Base-by-base conservation (phyloP, 1,140 invertebrate genomes). In the Antheraea mylitta region DNA sequence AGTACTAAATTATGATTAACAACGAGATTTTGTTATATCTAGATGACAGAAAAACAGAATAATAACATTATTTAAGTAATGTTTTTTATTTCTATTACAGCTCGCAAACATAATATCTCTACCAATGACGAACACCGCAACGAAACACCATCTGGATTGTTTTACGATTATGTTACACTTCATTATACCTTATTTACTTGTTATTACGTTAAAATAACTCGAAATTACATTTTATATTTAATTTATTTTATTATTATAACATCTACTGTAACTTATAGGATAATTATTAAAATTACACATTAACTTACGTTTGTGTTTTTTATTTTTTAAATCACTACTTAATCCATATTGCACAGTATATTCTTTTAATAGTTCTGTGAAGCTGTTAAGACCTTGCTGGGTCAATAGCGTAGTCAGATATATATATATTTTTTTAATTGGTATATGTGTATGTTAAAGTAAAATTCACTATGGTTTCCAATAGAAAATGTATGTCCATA, bases 81-180 rank as follows among this genome's bases (percentile, higher is more conserved):
- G 60, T 13, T 11, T 67, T 8, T 60, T 68, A 67, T 68, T 70
- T 72, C 73, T 76, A 13, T 89, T 86, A 65, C 85, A 89, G 86
- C 38, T 87, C 6, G 68, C 78, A 18, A 89, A 89, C 36, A 81
- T 86, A 16, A 77, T 89, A 59, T 80, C 75, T 0, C 22, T 86
- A 10, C 84, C 84, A 6, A 59, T 80, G 66, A 74, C 71, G 37
- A 81, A 79, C 61, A 22, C 58, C 5, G 70, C 19, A 65, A 53
- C 5, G 18, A 66, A 19, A 64, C 5, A 5, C 42, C 16, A 38
- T 22, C 59, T 19, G 22, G 18, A 59, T 42, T 16, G 22, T 4
- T 30, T 37, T 18, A 37, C 53, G 5, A 19, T 37, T 61, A 45
- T 61, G 13, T 18, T 53, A 16, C 61, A 42, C 45, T 30, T 30